Percentiles rank a stretch among this genome's conserved stretches.
Conservation (phyloP, 1,140 invertebrate genomes). For the Sitodiplosis mosellana region DNA sequence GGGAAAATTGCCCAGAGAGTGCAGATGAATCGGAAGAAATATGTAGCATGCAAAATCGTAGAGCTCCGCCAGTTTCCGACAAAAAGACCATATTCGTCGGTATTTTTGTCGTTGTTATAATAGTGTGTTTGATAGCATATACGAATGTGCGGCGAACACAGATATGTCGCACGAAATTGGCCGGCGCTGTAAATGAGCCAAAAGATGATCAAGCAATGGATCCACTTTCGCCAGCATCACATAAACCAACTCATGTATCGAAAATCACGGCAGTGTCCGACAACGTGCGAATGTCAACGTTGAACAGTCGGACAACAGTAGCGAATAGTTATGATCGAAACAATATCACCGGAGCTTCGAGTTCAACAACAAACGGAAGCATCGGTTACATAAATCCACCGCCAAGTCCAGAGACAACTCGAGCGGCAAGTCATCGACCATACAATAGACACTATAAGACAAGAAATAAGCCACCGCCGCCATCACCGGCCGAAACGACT, state of each 20-base stretch:
- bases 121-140: constrained; percentile 27
- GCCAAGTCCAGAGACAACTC: constrained; percentile 67
- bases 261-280: constrained; percentile 31
- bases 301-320: constrained; percentile 37
- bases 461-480: constrained; percentile 72
- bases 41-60: constrained; percentile 26
- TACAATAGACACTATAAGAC: constrained; percentile 53
- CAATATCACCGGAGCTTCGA: constrained; percentile 66
- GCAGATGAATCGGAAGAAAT: constrained; percentile 44
- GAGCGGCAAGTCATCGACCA: constrained; percentile 38
- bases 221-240: constrained; percentile 33
- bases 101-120: constrained; percentile 26
- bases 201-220: constrained; percentile 38
- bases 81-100: constrained; percentile 29
- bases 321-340: constrained; percentile 51
- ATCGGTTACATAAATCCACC: constrained; percentile 56
- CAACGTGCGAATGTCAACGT: constrained; percentile 41
- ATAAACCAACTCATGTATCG: constrained; percentile 28
- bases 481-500: constrained; percentile 86
- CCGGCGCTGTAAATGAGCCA: constrained; percentile 24
- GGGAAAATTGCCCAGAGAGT: constrained; percentile 51
- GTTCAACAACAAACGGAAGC: constrained; percentile 43
- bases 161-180: constrained; percentile 28
- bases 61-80: constrained; percentile 22
- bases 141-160: constrained; percentile 26